These are phyloP conservation scores for Hydrotaea diabolus DNA, from an alignment of 2,888 invertebrate species.

Conservation along the genomic window DNA sequence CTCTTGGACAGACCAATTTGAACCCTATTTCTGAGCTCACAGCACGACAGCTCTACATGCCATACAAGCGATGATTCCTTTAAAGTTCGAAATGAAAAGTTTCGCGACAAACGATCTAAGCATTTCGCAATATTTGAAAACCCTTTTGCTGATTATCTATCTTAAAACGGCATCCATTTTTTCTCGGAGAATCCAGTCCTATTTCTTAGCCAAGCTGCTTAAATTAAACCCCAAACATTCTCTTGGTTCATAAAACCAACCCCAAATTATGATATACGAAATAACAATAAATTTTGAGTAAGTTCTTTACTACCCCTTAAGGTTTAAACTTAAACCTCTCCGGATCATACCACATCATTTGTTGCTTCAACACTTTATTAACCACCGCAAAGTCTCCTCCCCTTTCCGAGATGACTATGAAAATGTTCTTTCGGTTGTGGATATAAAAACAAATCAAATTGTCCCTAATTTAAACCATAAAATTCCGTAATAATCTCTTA, in stretches of 20 bases:
- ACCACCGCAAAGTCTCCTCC: conserved; percentile 31
- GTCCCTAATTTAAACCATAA: conserved; percentile 53
- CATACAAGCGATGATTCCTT: too few relatives aligned
- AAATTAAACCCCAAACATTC: too few relatives aligned
- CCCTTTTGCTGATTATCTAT: too few relatives aligned
- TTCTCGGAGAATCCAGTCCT: too few relatives aligned
- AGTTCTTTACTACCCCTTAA: not conserved
- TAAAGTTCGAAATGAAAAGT: too few relatives aligned
- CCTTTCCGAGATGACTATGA: conserved; percentile 4
- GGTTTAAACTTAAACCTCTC: not conserved
- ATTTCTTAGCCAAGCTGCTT: too few relatives aligned
- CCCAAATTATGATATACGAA: not conserved
- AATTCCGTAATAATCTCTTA: conserved; percentile 52
- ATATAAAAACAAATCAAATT: conserved; percentile 40
- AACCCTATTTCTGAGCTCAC: too few relatives aligned
- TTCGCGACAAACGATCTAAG: too few relatives aligned
- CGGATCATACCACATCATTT: not conserved
- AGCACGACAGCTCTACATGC: too few relatives aligned
- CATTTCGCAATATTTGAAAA: too few relatives aligned
- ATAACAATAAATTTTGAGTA: conserved; percentile 5
- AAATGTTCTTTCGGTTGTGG: conserved; percentile 26
- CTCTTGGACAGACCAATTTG: too few relatives aligned
- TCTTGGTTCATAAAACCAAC: not conserved
- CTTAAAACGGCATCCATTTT: too few relatives aligned
- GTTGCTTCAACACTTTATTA: conserved; percentile 42